A percentile compares a stretch with the other conserved stretches of the same genome.
Evolutionary conservation across 2,888 invertebrate species (phyloP).

Genomic region (Stomorhina lunata): DNA sequence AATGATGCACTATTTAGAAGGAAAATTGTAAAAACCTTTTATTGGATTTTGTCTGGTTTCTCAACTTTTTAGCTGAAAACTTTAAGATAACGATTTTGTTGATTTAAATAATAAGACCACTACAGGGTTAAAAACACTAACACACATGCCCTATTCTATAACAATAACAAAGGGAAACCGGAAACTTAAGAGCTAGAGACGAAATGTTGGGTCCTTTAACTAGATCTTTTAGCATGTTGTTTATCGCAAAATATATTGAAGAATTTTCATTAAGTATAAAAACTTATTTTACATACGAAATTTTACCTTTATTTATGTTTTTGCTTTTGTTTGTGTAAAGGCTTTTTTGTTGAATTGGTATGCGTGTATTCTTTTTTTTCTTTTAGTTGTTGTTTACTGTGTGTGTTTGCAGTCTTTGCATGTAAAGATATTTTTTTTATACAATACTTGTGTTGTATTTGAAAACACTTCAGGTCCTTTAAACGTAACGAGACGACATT

Average conservation of each 20-base stretch:
- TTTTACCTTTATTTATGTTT: neutral
- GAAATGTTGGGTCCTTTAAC: slow-evolving; percentile 16
- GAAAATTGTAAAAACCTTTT: neutral
- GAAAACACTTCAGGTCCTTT: slow-evolving; percentile 10
- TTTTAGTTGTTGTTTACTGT: neutral
- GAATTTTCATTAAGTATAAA: slow-evolving; percentile 35
- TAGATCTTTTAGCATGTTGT: neutral
- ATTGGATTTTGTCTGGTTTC: too few relatives aligned
- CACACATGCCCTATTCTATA: too few relatives aligned
- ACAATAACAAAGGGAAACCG: too few relatives aligned
- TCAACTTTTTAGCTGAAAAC: too few relatives aligned
- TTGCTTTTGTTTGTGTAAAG: neutral
- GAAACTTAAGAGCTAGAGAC: neutral
- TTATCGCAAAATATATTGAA: neutral
- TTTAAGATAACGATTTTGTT: too few relatives aligned
- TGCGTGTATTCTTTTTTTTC: neutral
- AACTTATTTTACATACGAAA: neutral
- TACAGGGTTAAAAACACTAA: too few relatives aligned
- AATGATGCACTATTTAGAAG: neutral
- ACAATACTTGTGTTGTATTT: neutral
- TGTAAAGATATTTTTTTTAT: neutral
- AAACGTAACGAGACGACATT: neutral
- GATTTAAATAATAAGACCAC: too few relatives aligned
- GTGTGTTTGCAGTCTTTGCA: neutral
- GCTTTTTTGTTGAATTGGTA: neutral